Percentiles rank a stretch among this genome's conserved stretches.
Evolutionary conservation across 2,888 invertebrate genomes (phyloP).

Genomic region (Drosophila mayaguana): DNA sequence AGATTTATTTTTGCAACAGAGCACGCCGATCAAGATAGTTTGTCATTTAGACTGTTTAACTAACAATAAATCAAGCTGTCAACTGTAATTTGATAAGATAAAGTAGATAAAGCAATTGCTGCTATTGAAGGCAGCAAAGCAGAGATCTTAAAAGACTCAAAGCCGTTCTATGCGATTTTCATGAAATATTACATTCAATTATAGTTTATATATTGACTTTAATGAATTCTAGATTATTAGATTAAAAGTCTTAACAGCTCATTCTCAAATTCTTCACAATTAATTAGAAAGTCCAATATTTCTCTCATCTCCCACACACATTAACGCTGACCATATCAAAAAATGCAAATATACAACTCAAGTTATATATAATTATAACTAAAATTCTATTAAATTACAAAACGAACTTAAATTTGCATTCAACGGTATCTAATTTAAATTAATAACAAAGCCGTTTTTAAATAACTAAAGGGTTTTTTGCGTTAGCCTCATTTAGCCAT

Average conservation of each 20-base stretch:
- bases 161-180: background rate
- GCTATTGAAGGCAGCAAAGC: no score
- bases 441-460: conserved; percentile 10
- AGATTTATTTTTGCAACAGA: background rate
- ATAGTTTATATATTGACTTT: no score
- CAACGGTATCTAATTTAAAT: conserved; percentile 16
- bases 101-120: no score
- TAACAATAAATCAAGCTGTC: background rate
- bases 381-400: conserved; percentile 4
- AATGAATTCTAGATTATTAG: no score
- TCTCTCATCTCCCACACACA: background rate
- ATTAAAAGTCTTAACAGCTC: no score
- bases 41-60: background rate
- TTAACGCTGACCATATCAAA: background rate
- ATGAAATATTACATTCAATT: background rate
- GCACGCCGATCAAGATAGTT: background rate
- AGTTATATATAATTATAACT: no score
- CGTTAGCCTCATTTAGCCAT: background rate
- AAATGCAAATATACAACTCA: background rate
- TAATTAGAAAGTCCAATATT: background rate
- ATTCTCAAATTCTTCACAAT: no score
- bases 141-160: background rate
- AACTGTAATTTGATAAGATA: background rate
- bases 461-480: conserved; percentile 2
- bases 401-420: conserved; percentile 7